Percentiles rank a stretch among this genome's conserved stretches.
Evolutionary conservation across 2,797 vertebrate species (phyloP).

Genomic region (Lophius americanus): DNA sequence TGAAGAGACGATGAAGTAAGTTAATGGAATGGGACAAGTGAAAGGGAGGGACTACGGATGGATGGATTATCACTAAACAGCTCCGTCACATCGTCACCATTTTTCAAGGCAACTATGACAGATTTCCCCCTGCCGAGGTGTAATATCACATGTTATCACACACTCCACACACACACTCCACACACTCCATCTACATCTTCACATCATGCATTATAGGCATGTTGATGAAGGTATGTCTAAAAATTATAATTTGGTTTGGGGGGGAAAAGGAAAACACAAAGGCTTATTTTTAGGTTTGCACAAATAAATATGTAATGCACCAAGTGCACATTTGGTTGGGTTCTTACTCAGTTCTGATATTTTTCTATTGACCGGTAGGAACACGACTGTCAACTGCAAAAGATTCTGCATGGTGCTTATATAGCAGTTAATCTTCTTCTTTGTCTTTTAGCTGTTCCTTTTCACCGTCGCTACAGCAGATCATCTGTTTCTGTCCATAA

Average conservation of each 20-base stretch:
- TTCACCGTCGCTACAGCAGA: too few relatives aligned
- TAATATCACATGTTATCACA: slow-evolving; percentile 37
- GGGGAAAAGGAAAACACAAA: neutral
- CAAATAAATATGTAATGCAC: slow-evolving; percentile 1
- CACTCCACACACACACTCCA: slow-evolving; percentile 18
- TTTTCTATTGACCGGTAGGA: slow-evolving; percentile 2
- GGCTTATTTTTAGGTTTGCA: neutral
- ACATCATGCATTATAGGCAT: slow-evolving; percentile 4
- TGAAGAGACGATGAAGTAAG: slow-evolving; percentile 4
- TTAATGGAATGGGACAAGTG: slow-evolving; percentile 1
- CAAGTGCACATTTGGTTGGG: neutral
- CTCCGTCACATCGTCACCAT: slow-evolving; percentile 26
- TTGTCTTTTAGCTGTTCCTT: too few relatives aligned
- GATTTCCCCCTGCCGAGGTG: slow-evolving; percentile 42
- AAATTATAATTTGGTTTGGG: neutral
- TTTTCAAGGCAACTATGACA: slow-evolving; percentile 25
- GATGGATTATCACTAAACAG: slow-evolving; percentile 20
- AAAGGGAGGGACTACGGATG: neutral
- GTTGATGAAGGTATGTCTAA: neutral
- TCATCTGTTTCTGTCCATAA: too few relatives aligned
- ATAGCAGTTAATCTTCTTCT: neutral
- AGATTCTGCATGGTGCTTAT: too few relatives aligned
- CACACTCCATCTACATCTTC: slow-evolving; percentile 25
- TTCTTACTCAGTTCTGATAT: neutral
- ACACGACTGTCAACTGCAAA: neutral